A percentile compares a stretch with the other conserved stretches of the same genome.
These are phyloP conservation scores for Mus spicilegus DNA, from an alignment of 2,113 vertebrate species.

Conservation along the genomic window DNA sequence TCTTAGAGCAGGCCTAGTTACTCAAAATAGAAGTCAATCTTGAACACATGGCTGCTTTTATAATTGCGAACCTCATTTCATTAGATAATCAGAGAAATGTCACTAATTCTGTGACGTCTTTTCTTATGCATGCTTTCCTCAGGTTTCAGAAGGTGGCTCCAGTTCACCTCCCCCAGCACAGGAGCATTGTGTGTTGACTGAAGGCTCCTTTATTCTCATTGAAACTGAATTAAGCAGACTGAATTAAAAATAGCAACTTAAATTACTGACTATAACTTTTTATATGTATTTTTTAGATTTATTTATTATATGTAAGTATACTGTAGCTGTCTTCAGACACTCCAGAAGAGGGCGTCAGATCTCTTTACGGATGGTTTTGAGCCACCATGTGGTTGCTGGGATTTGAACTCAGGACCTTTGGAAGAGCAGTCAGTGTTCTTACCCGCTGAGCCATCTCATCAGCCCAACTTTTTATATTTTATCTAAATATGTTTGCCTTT, in stretches of 20 bases:
- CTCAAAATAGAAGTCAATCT: constrained; percentile 5
- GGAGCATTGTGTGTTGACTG: neutral
- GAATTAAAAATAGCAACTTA: constrained; percentile 9
- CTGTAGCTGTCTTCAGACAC: too few species aligned
- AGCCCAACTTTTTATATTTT: constrained; percentile 5
- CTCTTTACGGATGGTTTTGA: too few species aligned
- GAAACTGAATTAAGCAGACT: constrained; percentile 26
- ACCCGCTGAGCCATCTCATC: too few species aligned
- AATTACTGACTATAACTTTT: constrained; percentile 1
- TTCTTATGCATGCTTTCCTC: constrained; percentile 10
- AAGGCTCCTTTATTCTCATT: constrained; percentile 42
- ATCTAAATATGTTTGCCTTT: constrained; percentile 27
- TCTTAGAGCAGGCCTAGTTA: neutral
- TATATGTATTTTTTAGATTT: neutral
- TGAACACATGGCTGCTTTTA: constrained; percentile 21
- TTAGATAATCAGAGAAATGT: constrained; percentile 2
- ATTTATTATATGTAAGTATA: too few species aligned
- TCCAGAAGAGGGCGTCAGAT: too few species aligned
- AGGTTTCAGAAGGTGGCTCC: constrained; percentile 22
- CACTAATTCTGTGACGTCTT: constrained; percentile 10
- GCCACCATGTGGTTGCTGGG: too few species aligned
- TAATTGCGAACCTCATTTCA: constrained; percentile 28
- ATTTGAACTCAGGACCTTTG: too few species aligned
- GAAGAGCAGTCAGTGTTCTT: too few species aligned
- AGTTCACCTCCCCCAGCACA: neutral